Percentiles rank a stretch among this genome's conserved stretches.
Evolutionary conservation across 2,888 invertebrate genomes (phyloP).

Genomic region (Phoenoteleia sp.): DNA sequence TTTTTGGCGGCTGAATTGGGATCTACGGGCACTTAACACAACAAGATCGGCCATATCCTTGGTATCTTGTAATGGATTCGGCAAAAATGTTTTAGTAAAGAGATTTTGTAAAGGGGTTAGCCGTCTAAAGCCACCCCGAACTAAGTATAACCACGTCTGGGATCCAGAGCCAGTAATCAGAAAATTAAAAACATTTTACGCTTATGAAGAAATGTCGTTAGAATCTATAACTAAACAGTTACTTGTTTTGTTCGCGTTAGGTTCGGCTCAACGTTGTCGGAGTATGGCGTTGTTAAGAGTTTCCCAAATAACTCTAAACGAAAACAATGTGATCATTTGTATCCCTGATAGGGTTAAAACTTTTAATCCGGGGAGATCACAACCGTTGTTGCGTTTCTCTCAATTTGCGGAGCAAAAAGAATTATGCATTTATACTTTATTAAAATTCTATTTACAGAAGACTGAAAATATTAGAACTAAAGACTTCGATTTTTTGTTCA

Average conservation of each 20-base stretch:
- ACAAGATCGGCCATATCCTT: constrained; percentile 1
- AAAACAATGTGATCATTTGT: constrained; percentile 35
- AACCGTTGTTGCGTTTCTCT: constrained; percentile 37
- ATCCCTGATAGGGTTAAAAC: constrained; percentile 25
- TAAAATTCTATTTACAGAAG: constrained; percentile 5
- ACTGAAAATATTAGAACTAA: background rate
- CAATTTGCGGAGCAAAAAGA: constrained; percentile 1
- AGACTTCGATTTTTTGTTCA: constrained; percentile 18
- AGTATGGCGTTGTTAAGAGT: constrained; percentile 58
- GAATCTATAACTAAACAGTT: constrained; percentile 46
- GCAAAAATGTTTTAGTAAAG: too few species aligned
- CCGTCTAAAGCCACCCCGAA: constrained; percentile 46
- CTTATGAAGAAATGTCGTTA: background rate
- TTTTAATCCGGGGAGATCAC: constrained; percentile 1
- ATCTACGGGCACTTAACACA: background rate
- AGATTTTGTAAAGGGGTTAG: constrained; percentile 3
- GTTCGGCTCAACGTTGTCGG: constrained; percentile 68
- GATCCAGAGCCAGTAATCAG: constrained; percentile 73
- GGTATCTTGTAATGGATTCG: background rate
- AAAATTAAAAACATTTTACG: constrained; percentile 30
- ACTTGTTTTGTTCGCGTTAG: constrained; percentile 56
- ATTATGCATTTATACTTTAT: constrained; percentile 37
- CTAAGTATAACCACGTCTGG: constrained; percentile 73
- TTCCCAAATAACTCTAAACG: constrained; percentile 37
- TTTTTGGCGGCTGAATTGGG: constrained; percentile 26